Base-by-base conservation (phyloP, 1,140 invertebrate species). In the Daktulosphaira vitifoliae region DNA sequence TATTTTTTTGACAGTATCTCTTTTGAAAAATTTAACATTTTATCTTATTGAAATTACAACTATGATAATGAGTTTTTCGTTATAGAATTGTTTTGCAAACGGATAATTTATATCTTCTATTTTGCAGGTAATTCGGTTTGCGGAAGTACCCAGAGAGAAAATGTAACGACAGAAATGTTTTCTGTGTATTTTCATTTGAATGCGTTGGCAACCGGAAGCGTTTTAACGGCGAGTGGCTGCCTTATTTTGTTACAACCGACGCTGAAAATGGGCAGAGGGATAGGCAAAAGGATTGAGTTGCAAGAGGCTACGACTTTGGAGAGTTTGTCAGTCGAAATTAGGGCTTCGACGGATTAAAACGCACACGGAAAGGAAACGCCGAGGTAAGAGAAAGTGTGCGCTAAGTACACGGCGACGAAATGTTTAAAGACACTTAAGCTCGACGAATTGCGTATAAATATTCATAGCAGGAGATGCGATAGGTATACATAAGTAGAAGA, bases 361-460 rank as follows among this genome's bases (percentile, higher is more conserved):
- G 16, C 18, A 39, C 38, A 16, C 42, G 13, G 33, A 5, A 22
- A 39, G 23, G 48, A 22, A 18, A 11, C n/a, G 37, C 7, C 11
- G 18, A 25, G 54, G 42, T 16, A 48, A 38, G 44, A 38, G 16
- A 62, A 62, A 62, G 54, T 62, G 46, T 39, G 54, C 54, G 54
- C 54, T 48, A 62, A 62, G 54, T 62, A 62, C 54, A 62, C 54
- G 54, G 42, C 53, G 53, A 59, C 38, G 54, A 48, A 48, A 62
- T 62, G 54, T 62, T 62, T 62, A 62, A 62, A 62, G 54, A 62
- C 54, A 62, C 54, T 62, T 62, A 62, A 62, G 54, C 54, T 39
- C 54, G 25, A 62, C 54, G 54, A 62, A 46, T 29, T 23, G 54
- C 42, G 42, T 48, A 62, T 62, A 62, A 62, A 62, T 62, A 62